Base-by-base conservation (phyloP, 2,888 invertebrate genomes). In the Apamea epomidion region DNA sequence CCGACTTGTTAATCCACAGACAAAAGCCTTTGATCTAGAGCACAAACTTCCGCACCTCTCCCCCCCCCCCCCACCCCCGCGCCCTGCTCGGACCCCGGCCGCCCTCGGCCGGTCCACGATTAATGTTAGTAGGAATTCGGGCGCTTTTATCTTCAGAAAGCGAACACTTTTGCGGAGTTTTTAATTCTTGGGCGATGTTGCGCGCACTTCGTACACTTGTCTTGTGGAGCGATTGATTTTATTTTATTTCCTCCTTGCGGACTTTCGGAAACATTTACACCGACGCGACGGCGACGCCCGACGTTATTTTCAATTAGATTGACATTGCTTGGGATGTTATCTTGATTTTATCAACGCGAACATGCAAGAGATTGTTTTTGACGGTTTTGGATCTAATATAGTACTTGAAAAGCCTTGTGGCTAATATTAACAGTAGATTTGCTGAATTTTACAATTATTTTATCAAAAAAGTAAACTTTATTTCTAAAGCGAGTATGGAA, bases 1-100 rank as follows among this genome's bases (percentile, higher is more conserved):
- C 82, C 89, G 91, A 92, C 92, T 93, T 93, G 93, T 92, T 94
- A 94, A 94, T 94, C 93, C 91, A 90, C 91, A 92, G 90, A 94
- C 94, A 94, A 94, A 94, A 94, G 93, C 94, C 93, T 95, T 94
- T 94, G 94, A 94, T 94, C 94, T 92, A 90, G 78, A 92, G 90
- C 90, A 90, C 93, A 92, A 93, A 92, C 92, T 93, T 92, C 91
- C 89, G 74, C 79, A 82, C 76, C 65, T 73, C 74, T 5, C 83
- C 73, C 67, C 69, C 71, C 12, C 25, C 48, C 8, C 32, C 37
- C 58, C 76, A 0, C 16, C 48, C 48, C 12, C 68, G 16, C 29
- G 18, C 74, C 29, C 25, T 14, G 6, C n/a, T 1, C 7, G 10
- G 25, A 1, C 10, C 51, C 37, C 25, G 12, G 18, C 21, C 14